Percentiles rank a stretch among this genome's conserved stretches.
These are phyloP conservation scores for Aphidius colemani DNA, from an alignment of 2,888 invertebrate genomes.

Conservation along the genomic window DNA sequence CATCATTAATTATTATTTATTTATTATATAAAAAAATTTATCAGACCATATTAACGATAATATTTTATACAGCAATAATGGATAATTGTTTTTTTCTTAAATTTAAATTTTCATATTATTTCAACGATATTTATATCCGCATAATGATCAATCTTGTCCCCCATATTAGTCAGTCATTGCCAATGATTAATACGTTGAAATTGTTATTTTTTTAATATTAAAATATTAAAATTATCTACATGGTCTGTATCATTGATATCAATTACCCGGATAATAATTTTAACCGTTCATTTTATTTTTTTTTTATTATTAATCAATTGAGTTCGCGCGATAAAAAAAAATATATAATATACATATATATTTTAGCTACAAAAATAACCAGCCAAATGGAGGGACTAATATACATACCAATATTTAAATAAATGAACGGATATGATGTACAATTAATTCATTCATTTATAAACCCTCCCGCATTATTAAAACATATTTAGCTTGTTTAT, in stretches of 20 bases:
- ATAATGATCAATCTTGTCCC: too few relatives aligned
- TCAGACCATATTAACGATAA: not conserved
- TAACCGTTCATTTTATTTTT: slow-evolving; percentile 20
- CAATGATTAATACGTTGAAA: not conserved
- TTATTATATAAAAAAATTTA: slow-evolving; percentile 1
- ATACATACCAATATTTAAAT: too few relatives aligned
- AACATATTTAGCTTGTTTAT: slow-evolving; percentile 17
- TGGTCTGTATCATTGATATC: slow-evolving; percentile 13
- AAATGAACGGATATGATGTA: too few relatives aligned
- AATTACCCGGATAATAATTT: slow-evolving; percentile 28
- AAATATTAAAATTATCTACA: slow-evolving; percentile 18
- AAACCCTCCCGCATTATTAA: slow-evolving; percentile 24
- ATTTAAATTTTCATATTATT: not conserved
- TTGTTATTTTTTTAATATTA: not conserved
- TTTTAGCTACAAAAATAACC: slow-evolving; percentile 51
- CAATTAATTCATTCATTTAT: slow-evolving; percentile 3
- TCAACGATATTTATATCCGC: not conserved
- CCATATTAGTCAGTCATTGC: too few relatives aligned
- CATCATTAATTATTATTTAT: not conserved
- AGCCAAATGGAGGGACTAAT: slow-evolving; percentile 40
- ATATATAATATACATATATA: slow-evolving; percentile 21
- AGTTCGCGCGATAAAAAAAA: slow-evolving; percentile 33
- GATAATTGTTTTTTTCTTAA: not conserved
- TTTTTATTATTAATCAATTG: slow-evolving; percentile 40
- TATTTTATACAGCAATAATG: not conserved